phyloP scores from a whole-genome alignment of 2,888 invertebrate species.

The Pinctada fucata region DNA sequence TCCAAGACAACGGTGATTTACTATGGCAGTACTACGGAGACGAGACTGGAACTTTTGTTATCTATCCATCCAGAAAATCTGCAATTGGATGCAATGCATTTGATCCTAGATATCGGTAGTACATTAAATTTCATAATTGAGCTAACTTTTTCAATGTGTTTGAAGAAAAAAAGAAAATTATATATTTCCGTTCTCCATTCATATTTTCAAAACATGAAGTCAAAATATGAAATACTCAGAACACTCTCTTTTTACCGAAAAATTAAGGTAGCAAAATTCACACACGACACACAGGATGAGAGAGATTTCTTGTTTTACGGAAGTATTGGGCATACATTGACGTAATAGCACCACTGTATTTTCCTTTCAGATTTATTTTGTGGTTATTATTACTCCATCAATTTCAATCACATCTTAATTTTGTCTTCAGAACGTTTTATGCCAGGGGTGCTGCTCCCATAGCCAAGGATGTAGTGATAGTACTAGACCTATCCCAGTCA shows the following conservation, averaged over 20 bases:
- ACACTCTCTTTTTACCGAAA: too few relatives aligned
- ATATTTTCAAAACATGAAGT: neutral
- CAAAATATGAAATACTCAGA: too few relatives aligned
- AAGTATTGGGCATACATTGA: too few relatives aligned
- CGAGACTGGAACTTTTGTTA: constrained; percentile 22
- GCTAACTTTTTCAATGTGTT: too few relatives aligned
- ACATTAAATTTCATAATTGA: too few relatives aligned
- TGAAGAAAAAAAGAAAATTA: too few relatives aligned
- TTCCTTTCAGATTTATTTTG: too few relatives aligned
- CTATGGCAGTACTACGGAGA: constrained; percentile 29
- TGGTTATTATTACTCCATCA: too few relatives aligned
- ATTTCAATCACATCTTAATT: neutral
- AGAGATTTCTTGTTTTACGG: too few relatives aligned
- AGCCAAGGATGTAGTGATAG: constrained; percentile 29
- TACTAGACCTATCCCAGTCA: constrained; percentile 24
- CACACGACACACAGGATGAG: too few relatives aligned
- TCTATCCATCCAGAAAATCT: constrained; percentile 15
- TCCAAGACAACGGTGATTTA: constrained; percentile 9
- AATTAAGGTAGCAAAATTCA: too few relatives aligned
- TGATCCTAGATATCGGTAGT: constrained; percentile 29
- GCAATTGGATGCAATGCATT: constrained; percentile 16
- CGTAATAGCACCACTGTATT: too few relatives aligned
- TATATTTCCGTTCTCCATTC: neutral
- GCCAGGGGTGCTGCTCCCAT: constrained; percentile 24
- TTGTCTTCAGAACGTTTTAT: constrained; percentile 26